A percentile compares a stretch with the other conserved stretches of the same genome.
Evolutionary conservation across 1,140 invertebrate genomes (phyloP).

Genomic region (Matsumurasca onukii): DNA sequence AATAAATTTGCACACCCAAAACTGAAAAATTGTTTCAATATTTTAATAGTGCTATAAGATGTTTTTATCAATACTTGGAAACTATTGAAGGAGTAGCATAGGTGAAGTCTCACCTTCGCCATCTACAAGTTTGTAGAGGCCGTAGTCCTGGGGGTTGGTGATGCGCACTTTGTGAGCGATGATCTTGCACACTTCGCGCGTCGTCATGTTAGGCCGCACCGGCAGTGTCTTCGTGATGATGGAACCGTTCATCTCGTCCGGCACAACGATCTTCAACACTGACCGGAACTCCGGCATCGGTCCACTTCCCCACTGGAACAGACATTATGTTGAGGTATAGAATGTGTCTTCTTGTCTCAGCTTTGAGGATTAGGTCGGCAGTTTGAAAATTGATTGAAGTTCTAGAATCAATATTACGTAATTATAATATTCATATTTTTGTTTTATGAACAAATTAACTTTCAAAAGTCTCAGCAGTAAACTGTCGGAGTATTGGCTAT

Average conservation of each 20-base stretch:
- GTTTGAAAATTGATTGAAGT: too few species aligned
- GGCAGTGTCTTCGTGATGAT: constrained; percentile 89
- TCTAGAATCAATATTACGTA: too few species aligned
- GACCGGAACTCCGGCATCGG: constrained; percentile 62
- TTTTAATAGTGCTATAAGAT: too few species aligned
- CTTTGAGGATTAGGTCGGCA: neutral
- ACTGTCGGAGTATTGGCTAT: too few species aligned
- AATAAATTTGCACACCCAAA: too few species aligned
- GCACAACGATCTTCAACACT: constrained; percentile 85
- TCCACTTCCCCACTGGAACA: constrained; percentile 52
- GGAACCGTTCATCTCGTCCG: constrained; percentile 88
- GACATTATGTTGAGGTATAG: constrained; percentile 11
- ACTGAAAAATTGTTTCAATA: too few species aligned
- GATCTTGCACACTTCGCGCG: constrained; percentile 87
- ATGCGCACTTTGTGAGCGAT: constrained; percentile 91
- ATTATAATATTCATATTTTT: too few species aligned
- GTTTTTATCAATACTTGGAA: too few species aligned
- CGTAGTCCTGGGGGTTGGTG: constrained; percentile 95
- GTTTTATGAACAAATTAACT: too few species aligned
- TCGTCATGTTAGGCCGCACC: constrained; percentile 87
- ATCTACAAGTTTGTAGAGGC: constrained; percentile 86
- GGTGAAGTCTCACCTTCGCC: constrained; percentile 84
- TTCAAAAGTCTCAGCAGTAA: too few species aligned
- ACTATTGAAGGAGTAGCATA: too few species aligned
- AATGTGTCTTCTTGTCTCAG: neutral